Percentiles rank a stretch among this genome's conserved stretches.
These are phyloP conservation scores for Psittacula cyanocephala DNA, from an alignment of 2,113 vertebrate genomes.

Conservation along the genomic window DNA sequence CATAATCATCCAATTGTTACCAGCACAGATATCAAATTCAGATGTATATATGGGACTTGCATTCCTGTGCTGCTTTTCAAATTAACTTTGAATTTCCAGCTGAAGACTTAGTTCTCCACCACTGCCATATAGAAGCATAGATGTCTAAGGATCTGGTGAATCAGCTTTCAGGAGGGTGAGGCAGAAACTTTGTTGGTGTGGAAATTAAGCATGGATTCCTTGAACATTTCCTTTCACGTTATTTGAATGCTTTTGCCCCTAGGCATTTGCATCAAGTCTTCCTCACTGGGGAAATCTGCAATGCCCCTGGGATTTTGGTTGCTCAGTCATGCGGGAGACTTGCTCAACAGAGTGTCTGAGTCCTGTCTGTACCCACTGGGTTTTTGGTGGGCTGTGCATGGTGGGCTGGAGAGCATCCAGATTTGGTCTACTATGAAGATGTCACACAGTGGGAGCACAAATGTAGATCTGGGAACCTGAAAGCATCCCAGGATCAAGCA, in stretches of 20 bases:
- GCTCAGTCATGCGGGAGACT: background rate
- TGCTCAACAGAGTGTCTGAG: background rate
- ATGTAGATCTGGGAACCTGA: background rate
- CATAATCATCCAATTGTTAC: background rate
- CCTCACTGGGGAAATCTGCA: background rate
- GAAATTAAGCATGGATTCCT: background rate
- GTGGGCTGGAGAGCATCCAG: background rate
- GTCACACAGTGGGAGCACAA: background rate
- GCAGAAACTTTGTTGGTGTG: background rate
- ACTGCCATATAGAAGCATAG: background rate
- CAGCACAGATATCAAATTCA: background rate
- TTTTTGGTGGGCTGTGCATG: background rate
- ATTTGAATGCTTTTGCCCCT: background rate
- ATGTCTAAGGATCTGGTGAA: background rate
- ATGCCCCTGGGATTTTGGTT: background rate
- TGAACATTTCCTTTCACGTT: background rate
- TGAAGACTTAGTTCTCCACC: background rate
- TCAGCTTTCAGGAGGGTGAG: background rate
- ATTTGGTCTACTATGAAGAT: background rate
- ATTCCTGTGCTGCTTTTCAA: background rate
- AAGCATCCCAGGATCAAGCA: background rate
- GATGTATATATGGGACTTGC: background rate
- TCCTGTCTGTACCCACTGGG: background rate
- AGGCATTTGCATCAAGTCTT: background rate
- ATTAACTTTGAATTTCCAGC: background rate